phyloP scores from a whole-genome alignment of 2,113 vertebrate genomes.

The Pipa parva region DNA sequence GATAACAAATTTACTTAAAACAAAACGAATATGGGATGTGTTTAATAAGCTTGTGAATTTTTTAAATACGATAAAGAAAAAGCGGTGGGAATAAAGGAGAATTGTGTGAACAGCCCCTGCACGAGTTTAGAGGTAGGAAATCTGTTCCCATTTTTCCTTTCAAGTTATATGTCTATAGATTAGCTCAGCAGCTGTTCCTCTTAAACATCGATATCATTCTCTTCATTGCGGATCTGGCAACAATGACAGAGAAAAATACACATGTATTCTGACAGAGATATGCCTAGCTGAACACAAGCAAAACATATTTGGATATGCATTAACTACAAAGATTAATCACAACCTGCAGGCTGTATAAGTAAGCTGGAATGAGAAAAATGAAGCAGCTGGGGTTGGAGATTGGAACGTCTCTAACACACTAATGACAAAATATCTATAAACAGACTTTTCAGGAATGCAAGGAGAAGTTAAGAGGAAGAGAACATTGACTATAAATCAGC shows the following conservation, averaged over 20 bases:
- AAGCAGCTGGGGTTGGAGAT: constrained; percentile 24
- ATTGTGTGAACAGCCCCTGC: not conserved
- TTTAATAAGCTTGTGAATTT: no score
- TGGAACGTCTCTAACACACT: constrained; percentile 37
- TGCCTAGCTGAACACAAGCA: constrained; percentile 36
- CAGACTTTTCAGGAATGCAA: constrained; percentile 9
- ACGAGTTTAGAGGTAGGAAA: not conserved
- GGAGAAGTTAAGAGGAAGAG: not conserved
- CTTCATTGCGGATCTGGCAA: constrained; percentile 22
- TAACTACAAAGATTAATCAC: constrained; percentile 42
- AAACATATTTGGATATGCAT: constrained; percentile 40
- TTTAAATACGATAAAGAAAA: no score
- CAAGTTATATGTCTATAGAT: constrained; percentile 9
- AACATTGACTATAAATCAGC: no score
- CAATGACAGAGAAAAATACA: constrained; percentile 41
- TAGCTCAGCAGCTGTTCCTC: constrained; percentile 29
- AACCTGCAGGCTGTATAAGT: constrained; percentile 31
- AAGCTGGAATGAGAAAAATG: constrained; percentile 18
- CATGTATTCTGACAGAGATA: constrained; percentile 31
- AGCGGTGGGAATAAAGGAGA: no score
- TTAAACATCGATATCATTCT: constrained; percentile 30
- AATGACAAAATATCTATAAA: constrained; percentile 11
- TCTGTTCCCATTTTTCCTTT: not conserved
- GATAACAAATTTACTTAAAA: no score
- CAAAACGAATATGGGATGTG: no score